Evolutionary conservation across 2,888 invertebrate genomes (phyloP), one percentile per base, ranked within the genome.

Genomic region (Heliconius ismenius): DNA sequence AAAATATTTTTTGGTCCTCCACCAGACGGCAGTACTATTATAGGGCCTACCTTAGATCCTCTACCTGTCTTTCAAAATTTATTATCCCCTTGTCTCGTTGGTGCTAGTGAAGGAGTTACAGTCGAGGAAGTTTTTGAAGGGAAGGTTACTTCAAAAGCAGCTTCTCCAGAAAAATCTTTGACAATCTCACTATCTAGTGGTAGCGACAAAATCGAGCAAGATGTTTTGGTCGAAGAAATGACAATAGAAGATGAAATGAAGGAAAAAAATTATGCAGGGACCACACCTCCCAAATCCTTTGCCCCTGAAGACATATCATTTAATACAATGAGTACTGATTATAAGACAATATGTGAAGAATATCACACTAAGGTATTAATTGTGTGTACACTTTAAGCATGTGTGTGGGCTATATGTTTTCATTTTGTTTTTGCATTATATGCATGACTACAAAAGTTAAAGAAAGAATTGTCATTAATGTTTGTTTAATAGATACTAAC

Each of bases 261-360:
- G 78, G 84, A 91, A 83, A 83, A 87, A 84, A 82, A 89, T 62
- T 83, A 82, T 18, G 85, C 86, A 3, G 76, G 82, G 26, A 80
- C 81, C 0, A 82, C 80, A 15, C 90, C 90, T 70, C 89, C 90
- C 3, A 93, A 92, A 79, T 93, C 92, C 2, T 86, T 91, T 76
- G 86, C 87, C 21, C 87, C 85, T 0, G 92, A 92, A 39, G 93
- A 94, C 69, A 90, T 88, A 79, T 93, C 94, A 79, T 94, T 95
- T 77, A 95, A 94, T 83, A 95, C 95, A 10, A 92, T 95, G 82
- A 95, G 96, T 15, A 96, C 96, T 39, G 97, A 97, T 81, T 96
- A 97, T 86, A 96, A 96, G 85, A 96, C 96, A 26, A 94, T 96
- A 75, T 95, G 96, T 84, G 96, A 96, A 82, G 96, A 96, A 79